A percentile compares a stretch with the other conserved stretches of the same genome.
phyloP scores from a whole-genome alignment of 2,888 invertebrate genomes.

The Drosophila ustulata region DNA sequence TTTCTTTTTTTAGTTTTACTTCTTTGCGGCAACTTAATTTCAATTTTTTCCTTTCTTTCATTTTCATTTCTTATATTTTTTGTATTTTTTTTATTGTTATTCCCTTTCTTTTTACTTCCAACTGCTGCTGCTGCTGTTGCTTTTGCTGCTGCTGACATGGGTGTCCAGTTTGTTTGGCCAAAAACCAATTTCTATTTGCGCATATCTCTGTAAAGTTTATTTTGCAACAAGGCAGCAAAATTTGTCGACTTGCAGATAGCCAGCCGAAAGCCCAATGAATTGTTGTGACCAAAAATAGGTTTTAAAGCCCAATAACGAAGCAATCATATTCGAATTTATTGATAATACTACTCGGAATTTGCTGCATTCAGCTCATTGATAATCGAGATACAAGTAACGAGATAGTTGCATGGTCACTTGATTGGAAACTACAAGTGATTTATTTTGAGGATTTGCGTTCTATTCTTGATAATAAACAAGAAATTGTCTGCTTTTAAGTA shows the following conservation, averaged over 20 bases:
- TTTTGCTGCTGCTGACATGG: slow-evolving; percentile 50
- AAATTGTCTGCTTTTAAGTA: not conserved
- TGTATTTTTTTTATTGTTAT: slow-evolving; percentile 15
- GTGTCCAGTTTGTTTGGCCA: slow-evolving; percentile 55
- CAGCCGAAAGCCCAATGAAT: slow-evolving; percentile 18
- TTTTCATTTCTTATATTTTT: slow-evolving; percentile 15
- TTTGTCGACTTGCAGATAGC: slow-evolving; percentile 20
- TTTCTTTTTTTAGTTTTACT: slow-evolving; percentile 44
- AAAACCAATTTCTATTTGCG: slow-evolving; percentile 74
- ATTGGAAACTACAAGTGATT: slow-evolving; percentile 45
- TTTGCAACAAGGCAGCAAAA: slow-evolving; percentile 60
- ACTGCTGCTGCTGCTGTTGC: slow-evolving; percentile 6
- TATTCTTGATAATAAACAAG: too few species aligned
- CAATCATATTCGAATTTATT: slow-evolving; percentile 57
- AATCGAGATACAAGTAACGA: slow-evolving; percentile 30
- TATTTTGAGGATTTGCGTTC: slow-evolving; percentile 4
- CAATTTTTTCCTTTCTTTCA: slow-evolving; percentile 49
- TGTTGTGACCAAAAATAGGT: slow-evolving; percentile 35
- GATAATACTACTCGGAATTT: slow-evolving; percentile 28
- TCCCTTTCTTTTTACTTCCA: slow-evolving; percentile 4
- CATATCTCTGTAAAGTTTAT: slow-evolving; percentile 64
- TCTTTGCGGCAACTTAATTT: slow-evolving; percentile 72
- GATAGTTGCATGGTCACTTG: slow-evolving; percentile 42
- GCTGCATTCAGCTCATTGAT: slow-evolving; percentile 36
- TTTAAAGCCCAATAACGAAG: slow-evolving; percentile 47